phyloP scores from a whole-genome alignment of 1,140 invertebrate genomes.

The Nephotettix cincticeps region DNA sequence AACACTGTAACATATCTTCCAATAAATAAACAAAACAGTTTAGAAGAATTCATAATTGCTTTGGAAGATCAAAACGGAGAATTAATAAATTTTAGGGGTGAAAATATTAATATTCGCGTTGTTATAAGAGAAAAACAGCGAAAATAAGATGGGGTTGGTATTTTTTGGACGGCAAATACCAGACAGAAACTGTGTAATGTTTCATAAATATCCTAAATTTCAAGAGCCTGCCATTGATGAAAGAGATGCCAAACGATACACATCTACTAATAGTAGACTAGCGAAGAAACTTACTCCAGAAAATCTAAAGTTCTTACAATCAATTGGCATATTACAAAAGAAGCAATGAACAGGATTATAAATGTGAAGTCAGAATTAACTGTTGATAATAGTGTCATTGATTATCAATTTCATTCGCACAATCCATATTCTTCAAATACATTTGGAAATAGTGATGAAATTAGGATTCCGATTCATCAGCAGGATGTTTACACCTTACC shows the following conservation, averaged over 20 bases:
- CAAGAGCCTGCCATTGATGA: neutral
- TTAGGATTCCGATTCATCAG: slow-evolving; percentile 46
- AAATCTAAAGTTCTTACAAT: slow-evolving; percentile 36
- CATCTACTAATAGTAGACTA: no score
- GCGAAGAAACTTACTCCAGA: slow-evolving; percentile 33
- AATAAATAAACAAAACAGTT: slow-evolving; percentile 14
- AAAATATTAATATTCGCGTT: slow-evolving; percentile 33
- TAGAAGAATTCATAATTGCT: slow-evolving; percentile 33
- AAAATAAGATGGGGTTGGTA: slow-evolving; percentile 2
- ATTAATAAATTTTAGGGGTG: slow-evolving; percentile 36
- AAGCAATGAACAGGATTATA: slow-evolving; percentile 35
- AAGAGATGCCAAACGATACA: slow-evolving; percentile 16
- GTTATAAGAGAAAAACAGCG: slow-evolving; percentile 23
- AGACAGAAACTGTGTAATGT: neutral
- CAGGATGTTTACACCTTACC: slow-evolving; percentile 46
- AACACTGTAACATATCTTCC: slow-evolving; percentile 35
- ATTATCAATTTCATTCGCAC: slow-evolving; percentile 45
- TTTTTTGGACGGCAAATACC: neutral
- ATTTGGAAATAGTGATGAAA: slow-evolving; percentile 32
- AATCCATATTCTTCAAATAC: slow-evolving; percentile 44
- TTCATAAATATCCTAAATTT: neutral
- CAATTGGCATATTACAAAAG: slow-evolving; percentile 32
- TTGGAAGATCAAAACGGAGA: slow-evolving; percentile 34
- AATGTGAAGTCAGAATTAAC: slow-evolving; percentile 34
- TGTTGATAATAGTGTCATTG: slow-evolving; percentile 42